A percentile compares a stretch with the other conserved stretches of the same genome.
Conservation (phyloP, 2,888 invertebrate genomes). For the Parnassius glacialis region DNA sequence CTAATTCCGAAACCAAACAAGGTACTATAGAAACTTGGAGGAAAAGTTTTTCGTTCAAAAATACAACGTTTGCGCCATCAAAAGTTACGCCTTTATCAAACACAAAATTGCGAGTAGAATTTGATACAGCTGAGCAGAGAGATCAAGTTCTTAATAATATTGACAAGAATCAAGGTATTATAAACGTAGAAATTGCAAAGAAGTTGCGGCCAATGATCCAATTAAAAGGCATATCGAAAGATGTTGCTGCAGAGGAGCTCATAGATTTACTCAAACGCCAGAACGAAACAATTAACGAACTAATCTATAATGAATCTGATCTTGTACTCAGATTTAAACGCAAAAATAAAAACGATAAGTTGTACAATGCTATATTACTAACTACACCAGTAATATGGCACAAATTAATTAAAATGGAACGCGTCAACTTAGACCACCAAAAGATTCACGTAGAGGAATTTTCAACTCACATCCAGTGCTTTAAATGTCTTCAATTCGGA, state of each 20-base stretch:
- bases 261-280: background rate
- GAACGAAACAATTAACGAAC: background rate
- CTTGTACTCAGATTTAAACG: background rate
- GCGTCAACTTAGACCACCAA: background rate
- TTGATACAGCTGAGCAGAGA: background rate
- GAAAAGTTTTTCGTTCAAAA: background rate
- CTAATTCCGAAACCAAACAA: background rate
- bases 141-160: background rate
- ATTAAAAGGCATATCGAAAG: background rate
- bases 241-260: background rate
- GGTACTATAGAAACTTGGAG: background rate
- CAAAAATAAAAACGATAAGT: background rate
- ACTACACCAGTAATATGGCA: no score
- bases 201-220: constrained; percentile 1
- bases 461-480: no score
- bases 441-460: background rate
- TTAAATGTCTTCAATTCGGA: no score
- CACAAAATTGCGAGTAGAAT: background rate
- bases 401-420: no score
- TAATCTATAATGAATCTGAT: background rate
- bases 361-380: background rate
- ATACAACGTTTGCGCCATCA: background rate
- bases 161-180: background rate
- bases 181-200: background rate
- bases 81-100: background rate